Evolutionary conservation across 1,140 invertebrate species (phyloP), one percentile per base, ranked within the genome.

Genomic region (Diachasmimorpha longicaudata): DNA sequence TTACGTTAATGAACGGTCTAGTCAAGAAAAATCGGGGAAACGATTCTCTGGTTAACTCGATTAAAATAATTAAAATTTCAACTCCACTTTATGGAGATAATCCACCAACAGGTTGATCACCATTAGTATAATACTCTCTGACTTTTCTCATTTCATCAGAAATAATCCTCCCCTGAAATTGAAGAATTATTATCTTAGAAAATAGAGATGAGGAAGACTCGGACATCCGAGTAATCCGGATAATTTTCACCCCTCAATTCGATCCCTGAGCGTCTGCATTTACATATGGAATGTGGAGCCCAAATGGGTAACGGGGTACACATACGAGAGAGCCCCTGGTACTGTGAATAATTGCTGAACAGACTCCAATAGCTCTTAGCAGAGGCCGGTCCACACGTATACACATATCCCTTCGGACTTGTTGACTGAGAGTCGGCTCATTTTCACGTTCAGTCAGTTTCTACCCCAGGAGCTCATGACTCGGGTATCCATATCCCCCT

Each of bases 191-290:
- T 25, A 14, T 14, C 19, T 31, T n/a, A 19, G 14, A 55, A 23
- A 25, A 63, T 63, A 25, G 2, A 25, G 31, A 63, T 63, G 48
- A 63, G 58, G 10, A 4, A 19, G 10, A 11, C 23, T 25, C 58
- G 19, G 58, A 31, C 31, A 63, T 25, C 58, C 19, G 58, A 25
- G 58, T 63, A 25, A 63, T 63, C 21, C 16, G 58, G 19, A 5
- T 63, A 63, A 63, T 63, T 63, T 63, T 19, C 23, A 63, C 58
- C 58, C 21, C 58, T 23, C 58, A 63, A 63, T 63, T 63, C 58
- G 23, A 63, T 63, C 58, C 19, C 23, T 25, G 2, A 5, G 14
- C 13, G 23, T 63, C 23, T 25, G 21, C 58, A 63, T 63, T 23
- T 63, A 63, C 58, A 25, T 25, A 63, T 63, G 19, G 19, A 25